A percentile compares a stretch with the other conserved stretches of the same genome.
phyloP scores from a whole-genome alignment of 2,888 invertebrate species.

The Volucella bombylans region DNA sequence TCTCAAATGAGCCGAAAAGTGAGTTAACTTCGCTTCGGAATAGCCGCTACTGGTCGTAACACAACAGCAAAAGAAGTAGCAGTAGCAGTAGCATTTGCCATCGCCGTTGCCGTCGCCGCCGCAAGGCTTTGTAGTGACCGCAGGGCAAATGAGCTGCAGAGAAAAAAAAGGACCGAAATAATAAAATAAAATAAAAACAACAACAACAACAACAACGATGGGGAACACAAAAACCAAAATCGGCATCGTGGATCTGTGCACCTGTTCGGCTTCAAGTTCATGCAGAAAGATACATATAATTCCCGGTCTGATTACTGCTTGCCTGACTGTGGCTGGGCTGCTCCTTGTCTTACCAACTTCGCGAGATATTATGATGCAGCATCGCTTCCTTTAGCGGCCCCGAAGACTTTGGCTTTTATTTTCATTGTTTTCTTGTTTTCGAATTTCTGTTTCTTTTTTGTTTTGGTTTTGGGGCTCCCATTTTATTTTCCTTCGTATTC shows the following conservation, averaged over 20 bases:
- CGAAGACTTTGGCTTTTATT: constrained; percentile 8
- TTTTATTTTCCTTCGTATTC: constrained; percentile 48
- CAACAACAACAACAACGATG: constrained; percentile 10
- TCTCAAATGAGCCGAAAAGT: constrained; percentile 75
- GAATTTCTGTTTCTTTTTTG: not conserved
- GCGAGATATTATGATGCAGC: constrained; percentile 63
- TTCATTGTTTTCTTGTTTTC: constrained; percentile 9
- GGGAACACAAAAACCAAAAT: constrained; percentile 66
- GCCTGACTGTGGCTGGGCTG: constrained; percentile 68
- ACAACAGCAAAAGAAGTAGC: constrained; percentile 53
- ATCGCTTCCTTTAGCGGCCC: constrained; percentile 46
- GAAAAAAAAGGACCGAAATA: constrained; percentile 46
- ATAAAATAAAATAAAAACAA: constrained; percentile 54
- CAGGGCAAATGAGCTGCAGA: constrained; percentile 67
- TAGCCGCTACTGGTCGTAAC: constrained; percentile 70
- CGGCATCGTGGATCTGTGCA: constrained; percentile 69
- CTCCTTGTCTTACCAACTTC: constrained; percentile 69
- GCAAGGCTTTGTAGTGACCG: constrained; percentile 73
- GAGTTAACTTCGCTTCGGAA: constrained; percentile 70
- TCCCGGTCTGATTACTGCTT: constrained; percentile 69
- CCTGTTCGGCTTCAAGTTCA: constrained; percentile 66
- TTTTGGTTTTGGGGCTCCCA: constrained; percentile 44
- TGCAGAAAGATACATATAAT: constrained; percentile 55
- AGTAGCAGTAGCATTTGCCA: not conserved
- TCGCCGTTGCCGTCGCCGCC: constrained; percentile 46